These are phyloP conservation scores for Hexactinellida sp. DNA, from an alignment of 37 sponge, comb jelly and placozoan genomes.

Conservation along the genomic window DNA sequence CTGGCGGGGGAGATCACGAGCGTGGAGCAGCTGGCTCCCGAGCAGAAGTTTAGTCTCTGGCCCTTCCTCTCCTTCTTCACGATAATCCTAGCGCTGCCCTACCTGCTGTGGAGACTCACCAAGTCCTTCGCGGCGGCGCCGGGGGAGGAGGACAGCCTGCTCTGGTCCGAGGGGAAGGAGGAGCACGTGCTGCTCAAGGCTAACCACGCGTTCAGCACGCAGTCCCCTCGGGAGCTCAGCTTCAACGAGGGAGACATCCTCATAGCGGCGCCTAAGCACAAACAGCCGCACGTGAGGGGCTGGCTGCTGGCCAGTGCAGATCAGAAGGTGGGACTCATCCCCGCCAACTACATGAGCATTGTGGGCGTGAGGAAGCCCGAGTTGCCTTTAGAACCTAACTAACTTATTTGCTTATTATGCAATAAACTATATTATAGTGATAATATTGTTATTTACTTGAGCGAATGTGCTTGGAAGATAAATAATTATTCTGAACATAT, in stretches of 20 bases:
- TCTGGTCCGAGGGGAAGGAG: constrained; percentile 18
- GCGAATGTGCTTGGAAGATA: too few species aligned
- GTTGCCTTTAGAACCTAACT: background rate
- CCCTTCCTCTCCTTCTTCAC: constrained; percentile 32
- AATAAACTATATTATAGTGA: too few species aligned
- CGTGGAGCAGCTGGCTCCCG: background rate
- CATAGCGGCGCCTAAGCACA: constrained; percentile 15
- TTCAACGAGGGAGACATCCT: constrained; percentile 18
- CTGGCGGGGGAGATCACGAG: background rate
- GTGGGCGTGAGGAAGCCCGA: constrained; percentile 19
- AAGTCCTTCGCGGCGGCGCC: constrained; percentile 16
- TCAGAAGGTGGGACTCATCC: constrained; percentile 20
- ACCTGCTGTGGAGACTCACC: constrained; percentile 25
- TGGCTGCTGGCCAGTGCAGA: constrained; percentile 21
- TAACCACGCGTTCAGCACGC: background rate
- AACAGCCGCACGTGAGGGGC: constrained; percentile 22
- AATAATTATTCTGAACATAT: too few species aligned
- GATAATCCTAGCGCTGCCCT: constrained; percentile 32
- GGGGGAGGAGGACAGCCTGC: background rate
- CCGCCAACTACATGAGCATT: constrained; percentile 25
- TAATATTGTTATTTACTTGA: too few species aligned
- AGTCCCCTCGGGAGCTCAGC: constrained; percentile 18
- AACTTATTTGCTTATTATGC: too few species aligned
- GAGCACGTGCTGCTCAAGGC: constrained; percentile 21
- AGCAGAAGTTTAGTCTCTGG: constrained; percentile 21